These are phyloP conservation scores for cattle (Bos taurus) DNA, from an alignment of 2,113 vertebrate species.

Conservation along the genomic window ARS-UCD2.0 NC_037345.1:11835001-11835500, in stretches of 20 bases:
- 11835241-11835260: background rate
- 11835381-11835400: background rate
- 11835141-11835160: background rate
- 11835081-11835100: background rate
- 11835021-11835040: background rate
- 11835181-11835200: background rate
- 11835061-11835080: background rate
- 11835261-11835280: background rate
- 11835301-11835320: background rate
- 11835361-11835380: background rate
- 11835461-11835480: background rate
- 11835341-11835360: background rate
- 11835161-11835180: background rate
- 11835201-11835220: accelerated
- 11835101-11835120: background rate
- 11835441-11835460: background rate
- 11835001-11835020: background rate
- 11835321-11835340: background rate
- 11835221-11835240: background rate
- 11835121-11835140: background rate
- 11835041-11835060: background rate
- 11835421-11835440: background rate
- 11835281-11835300: background rate
- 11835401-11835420: background rate
- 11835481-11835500: background rate